Percentiles rank a stretch among this genome's conserved stretches.
Evolutionary conservation across 2,888 invertebrate genomes (phyloP).

Genomic region (Spisula subtruncata): DNA sequence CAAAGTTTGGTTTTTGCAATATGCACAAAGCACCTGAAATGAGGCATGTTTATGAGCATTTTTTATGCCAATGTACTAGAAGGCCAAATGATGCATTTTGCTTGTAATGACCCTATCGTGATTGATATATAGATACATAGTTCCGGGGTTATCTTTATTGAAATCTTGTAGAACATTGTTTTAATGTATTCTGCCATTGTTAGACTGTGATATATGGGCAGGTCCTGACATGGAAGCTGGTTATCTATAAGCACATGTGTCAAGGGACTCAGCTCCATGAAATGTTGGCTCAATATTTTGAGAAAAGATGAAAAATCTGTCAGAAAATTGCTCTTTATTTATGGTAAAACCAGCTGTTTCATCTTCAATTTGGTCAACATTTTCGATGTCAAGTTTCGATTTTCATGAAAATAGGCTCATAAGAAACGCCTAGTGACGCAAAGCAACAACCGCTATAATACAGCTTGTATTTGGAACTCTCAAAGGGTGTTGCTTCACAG

Average conservation of each 20-base stretch:
- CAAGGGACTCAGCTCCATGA: not conserved
- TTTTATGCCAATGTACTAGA: not conserved
- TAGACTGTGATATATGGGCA: not conserved
- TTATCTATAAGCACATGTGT: not conserved
- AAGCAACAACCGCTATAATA: too few species aligned
- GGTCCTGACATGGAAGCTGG: not conserved
- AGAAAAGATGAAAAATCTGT: too few species aligned
- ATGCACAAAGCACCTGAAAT: not conserved
- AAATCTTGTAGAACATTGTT: not conserved
- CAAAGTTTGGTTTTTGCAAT: not conserved
- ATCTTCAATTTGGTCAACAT: too few species aligned
- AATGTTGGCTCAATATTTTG: not conserved
- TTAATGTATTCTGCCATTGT: slow-evolving; percentile 20
- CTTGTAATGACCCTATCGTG: slow-evolving; percentile 6
- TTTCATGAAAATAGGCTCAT: too few species aligned
- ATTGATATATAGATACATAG: not conserved
- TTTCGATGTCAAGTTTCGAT: too few species aligned
- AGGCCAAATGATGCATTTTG: slow-evolving; percentile 14
- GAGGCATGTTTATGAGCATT: not conserved
- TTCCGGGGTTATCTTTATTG: not conserved
- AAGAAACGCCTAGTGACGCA: too few species aligned
- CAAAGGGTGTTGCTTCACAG: too few species aligned
- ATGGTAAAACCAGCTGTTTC: too few species aligned
- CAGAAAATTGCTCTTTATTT: too few species aligned
- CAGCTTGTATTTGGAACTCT: too few species aligned